Base-by-base conservation (phyloP, 2,888 invertebrate genomes). In the Melolontha melolontha region DNA sequence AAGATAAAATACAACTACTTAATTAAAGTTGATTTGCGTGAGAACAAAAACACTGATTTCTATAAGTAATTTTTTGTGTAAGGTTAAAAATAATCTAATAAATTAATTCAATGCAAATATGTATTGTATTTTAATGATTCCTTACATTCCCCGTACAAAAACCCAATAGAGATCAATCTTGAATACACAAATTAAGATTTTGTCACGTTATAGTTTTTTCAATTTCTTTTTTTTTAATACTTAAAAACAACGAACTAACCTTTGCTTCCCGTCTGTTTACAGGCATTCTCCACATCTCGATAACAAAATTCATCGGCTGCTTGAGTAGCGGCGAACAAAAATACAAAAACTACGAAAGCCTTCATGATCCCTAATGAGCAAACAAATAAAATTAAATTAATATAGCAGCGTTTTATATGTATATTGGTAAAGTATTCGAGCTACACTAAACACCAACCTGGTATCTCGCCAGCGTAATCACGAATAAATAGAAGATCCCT, bases 311-410 rank as follows among this genome's bases (percentile, higher is more conserved):
- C 75, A 47, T 76, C 74, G 27, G 78, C 76, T 29, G 72, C 73
- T 29, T 72, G 77, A 29, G 74, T 85, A 6, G 83, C 83, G 67
- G 86, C 85, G 47, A 79, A 83, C 77, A 69, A 84, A 84, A 27
- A 86, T 75, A 86, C 81, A 68, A 89, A 79, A 75, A 86, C 77
- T 72, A 84, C 79, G 70, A 89, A 79, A 72, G 83, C 78, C 85
- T 89, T 90, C 91, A 92, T 91, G 83, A 83, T 84, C 82, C 77
- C 80, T 88, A 78, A 47, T 74, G 73, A 69, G 68, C 63, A 69
- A 57, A 64, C 70, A 52, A 29, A 47, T 47, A 57, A 51, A 59
- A 55, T 54, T 55, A 50, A 50, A 59, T 54, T 29, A 49, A 51
- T 12, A 29, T 14, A 52, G 11, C 14, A 49, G 1, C 11, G 11